Evolutionary conservation across 2,797 vertebrate species (phyloP).

Genomic region (Neosilurus mollespiculum): DNA sequence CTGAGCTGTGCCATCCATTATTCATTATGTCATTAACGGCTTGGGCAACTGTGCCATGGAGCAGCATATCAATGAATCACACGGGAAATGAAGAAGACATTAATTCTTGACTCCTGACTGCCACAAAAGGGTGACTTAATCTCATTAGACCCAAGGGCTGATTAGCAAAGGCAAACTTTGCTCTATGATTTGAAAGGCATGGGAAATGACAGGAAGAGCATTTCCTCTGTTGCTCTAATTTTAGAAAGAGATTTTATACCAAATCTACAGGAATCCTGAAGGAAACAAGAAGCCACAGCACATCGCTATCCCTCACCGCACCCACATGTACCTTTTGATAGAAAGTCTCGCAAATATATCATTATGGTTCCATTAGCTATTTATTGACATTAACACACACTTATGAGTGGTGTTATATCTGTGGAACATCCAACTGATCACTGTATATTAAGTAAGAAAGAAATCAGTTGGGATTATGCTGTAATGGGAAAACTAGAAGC

Average conservation of each 20-base stretch:
- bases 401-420: not conserved
- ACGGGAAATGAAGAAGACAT: constrained; percentile 41
- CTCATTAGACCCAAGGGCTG: constrained; percentile 32
- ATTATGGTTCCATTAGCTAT: not conserved
- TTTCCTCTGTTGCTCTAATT: not conserved
- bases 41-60: constrained; percentile 44
- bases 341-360: not conserved
- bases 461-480: not conserved
- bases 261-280: constrained; percentile 8
- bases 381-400: not conserved
- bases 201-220: constrained; percentile 6
- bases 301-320: not conserved
- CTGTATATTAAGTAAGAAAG: not conserved
- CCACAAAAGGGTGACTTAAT: constrained; percentile 55
- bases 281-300: not conserved
- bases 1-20: constrained; percentile 61
- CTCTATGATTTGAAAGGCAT: constrained; percentile 12
- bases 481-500: not conserved
- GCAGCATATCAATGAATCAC: constrained; percentile 61
- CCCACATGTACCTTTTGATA: not conserved
- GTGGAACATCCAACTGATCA: not conserved
- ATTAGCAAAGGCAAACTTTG: constrained; percentile 35
- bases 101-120: constrained; percentile 52
- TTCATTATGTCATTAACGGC: constrained; percentile 60
- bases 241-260: not conserved